A percentile compares a stretch with the other conserved stretches of the same genome.
Conservation (phyloP, 2,888 invertebrate species). For the Yponomeuta cagnagella region DNA sequence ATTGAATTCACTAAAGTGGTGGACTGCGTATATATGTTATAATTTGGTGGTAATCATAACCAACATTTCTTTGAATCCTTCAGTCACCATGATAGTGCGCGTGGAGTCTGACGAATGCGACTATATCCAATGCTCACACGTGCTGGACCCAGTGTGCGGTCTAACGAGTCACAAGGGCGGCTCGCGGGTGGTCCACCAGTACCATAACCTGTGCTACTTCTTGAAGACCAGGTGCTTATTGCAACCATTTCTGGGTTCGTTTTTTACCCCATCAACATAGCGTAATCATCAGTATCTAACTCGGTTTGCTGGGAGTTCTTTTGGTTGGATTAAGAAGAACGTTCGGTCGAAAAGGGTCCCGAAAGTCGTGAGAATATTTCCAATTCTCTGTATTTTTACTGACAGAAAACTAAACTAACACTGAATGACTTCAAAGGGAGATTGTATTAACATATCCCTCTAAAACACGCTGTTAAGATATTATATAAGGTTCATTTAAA, state of each 20-base stretch:
- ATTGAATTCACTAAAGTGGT: background rate
- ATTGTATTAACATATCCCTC: no score
- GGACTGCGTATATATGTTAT: no score
- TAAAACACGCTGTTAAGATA: no score
- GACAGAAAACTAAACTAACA: no score
- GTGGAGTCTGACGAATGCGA: constrained; percentile 29
- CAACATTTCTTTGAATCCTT: background rate
- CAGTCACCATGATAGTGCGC: background rate
- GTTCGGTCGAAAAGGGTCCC: no score
- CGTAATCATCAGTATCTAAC: background rate
- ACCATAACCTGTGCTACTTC: constrained; percentile 49
- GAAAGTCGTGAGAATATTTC: no score
- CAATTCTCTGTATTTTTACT: no score
- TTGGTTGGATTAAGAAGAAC: no score
- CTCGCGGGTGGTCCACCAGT: constrained; percentile 21
- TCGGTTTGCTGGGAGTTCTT: no score
- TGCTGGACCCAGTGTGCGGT: constrained; percentile 52
- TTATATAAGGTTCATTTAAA: no score
- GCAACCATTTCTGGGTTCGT: constrained; percentile 24
- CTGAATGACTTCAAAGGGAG: no score
- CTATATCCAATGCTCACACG: constrained; percentile 41
- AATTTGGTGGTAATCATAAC: background rate
- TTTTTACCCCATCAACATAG: background rate
- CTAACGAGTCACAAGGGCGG: constrained; percentile 27
- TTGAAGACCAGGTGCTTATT: constrained; percentile 38